Percentiles rank a stretch among this genome's conserved stretches.
These are phyloP conservation scores for Drosophila planitibia DNA, from an alignment of 2,888 invertebrate genomes.

Conservation along the genomic window DNA sequence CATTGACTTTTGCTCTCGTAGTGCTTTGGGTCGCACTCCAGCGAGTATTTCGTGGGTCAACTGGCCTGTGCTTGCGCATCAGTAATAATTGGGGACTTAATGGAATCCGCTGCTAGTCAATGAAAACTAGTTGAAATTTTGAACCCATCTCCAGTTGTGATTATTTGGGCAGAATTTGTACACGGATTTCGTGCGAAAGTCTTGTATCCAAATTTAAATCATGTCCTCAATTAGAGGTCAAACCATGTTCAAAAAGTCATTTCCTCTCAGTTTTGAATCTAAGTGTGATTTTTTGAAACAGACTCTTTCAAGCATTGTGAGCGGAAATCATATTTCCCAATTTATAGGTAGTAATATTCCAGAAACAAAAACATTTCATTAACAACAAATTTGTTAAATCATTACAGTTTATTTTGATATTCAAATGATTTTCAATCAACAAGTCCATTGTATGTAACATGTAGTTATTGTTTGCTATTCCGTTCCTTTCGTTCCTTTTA, in stretches of 20 bases:
- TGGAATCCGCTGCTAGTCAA: neutral
- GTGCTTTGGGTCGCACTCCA: conserved; percentile 32
- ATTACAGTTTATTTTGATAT: conserved; percentile 75
- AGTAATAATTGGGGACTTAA: conserved; percentile 6
- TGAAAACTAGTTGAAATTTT: neutral
- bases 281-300: neutral
- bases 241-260: neutral
- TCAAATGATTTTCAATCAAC: conserved; percentile 78
- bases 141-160: neutral
- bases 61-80: conserved; percentile 19
- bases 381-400: conserved; percentile 49
- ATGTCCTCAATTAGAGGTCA: neutral
- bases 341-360: neutral
- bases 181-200: neutral
- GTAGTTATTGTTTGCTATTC: conserved; percentile 62
- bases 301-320: neutral
- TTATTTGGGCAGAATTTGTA: neutral
- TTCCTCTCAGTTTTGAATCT: neutral
- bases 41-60: conserved; percentile 25
- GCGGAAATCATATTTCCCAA: neutral
- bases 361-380: neutral
- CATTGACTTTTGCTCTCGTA: conserved; percentile 71
- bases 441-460: conserved; percentile 73
- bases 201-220: neutral
- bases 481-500: conserved; percentile 27